Percentiles rank a stretch among this genome's conserved stretches.
phyloP scores from a whole-genome alignment of 1,140 invertebrate species.

The Drosophila rufa region DNA sequence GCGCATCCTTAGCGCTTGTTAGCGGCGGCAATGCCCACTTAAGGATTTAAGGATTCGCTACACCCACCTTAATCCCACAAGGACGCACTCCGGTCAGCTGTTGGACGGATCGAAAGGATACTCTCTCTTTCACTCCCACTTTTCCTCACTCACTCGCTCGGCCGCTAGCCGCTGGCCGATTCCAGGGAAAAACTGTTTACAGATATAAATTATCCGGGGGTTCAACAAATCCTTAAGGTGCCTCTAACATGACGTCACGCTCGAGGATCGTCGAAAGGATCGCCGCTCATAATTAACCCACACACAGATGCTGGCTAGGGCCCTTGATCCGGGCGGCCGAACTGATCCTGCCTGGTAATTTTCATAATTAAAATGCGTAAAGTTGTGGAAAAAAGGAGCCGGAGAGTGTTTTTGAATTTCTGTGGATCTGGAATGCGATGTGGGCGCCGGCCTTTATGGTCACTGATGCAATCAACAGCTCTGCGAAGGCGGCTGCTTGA shows the following conservation, averaged over 20 bases:
- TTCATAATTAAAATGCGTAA: constrained; percentile 66
- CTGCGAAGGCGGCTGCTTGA: constrained; percentile 59
- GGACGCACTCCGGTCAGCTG: constrained; percentile 61
- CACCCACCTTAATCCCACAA: constrained; percentile 48
- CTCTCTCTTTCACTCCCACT: constrained; percentile 12
- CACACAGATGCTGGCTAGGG: constrained; percentile 64
- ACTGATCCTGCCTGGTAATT: constrained; percentile 35
- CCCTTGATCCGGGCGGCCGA: constrained; percentile 30
- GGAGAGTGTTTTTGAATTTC: constrained; percentile 33
- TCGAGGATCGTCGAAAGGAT: constrained; percentile 38
- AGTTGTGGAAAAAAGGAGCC: constrained; percentile 55
- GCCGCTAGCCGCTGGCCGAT: constrained; percentile 12
- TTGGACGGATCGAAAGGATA: constrained; percentile 43
- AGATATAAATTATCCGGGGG: constrained; percentile 74
- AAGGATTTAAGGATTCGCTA: constrained; percentile 65
- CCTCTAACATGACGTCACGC: constrained; percentile 69
- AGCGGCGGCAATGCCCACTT: constrained; percentile 52
- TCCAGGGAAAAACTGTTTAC: constrained; percentile 75
- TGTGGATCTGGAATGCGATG: constrained; percentile 31
- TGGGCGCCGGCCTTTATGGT: constrained; percentile 55
- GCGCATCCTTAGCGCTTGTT: constrained; percentile 45
- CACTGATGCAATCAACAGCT: constrained; percentile 72
- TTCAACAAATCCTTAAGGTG: constrained; percentile 69
- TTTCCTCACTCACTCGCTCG: background rate
- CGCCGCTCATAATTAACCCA: constrained; percentile 62